Percentiles rank a stretch among this genome's conserved stretches.
phyloP scores from a whole-genome alignment of 2,888 invertebrate species.

The Anoplius nigerrimus region DNA sequence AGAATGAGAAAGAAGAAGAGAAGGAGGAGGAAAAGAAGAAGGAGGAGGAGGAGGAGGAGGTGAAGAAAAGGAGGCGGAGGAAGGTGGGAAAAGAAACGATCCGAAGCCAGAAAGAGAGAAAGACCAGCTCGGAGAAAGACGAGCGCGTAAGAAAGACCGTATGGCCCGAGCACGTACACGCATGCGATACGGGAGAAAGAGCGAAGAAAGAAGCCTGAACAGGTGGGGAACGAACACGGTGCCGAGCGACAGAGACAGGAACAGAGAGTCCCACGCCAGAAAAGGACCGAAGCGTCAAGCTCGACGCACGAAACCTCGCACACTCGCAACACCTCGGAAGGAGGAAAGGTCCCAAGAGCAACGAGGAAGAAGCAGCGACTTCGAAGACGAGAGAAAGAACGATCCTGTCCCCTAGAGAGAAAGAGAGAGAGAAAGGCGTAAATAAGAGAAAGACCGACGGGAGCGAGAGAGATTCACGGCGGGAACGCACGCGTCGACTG shows the following conservation, averaged over 20 bases:
- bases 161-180: too few species aligned
- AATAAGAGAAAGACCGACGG: slow-evolving; percentile 6
- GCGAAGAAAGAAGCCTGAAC: too few species aligned
- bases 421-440: slow-evolving; percentile 3
- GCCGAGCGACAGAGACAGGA: too few species aligned
- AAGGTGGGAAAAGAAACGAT: slow-evolving; percentile 12
- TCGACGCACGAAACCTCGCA: too few species aligned
- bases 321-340: too few species aligned
- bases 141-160: too few species aligned
- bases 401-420: too few species aligned
- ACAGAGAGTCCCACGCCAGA: neutral
- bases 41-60: neutral
- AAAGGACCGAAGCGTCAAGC: too few species aligned
- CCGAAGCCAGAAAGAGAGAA: slow-evolving; percentile 19
- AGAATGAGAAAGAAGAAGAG: neutral
- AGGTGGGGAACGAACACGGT: too few species aligned
- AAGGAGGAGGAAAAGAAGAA: neutral
- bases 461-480: slow-evolving; percentile 15
- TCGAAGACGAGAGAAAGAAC: neutral
- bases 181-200: too few species aligned
- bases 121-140: too few species aligned
- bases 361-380: neutral
- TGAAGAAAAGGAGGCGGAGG: slow-evolving; percentile 6
- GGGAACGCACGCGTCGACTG: neutral
- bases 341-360: too few species aligned